Conservation (phyloP, 2,888 invertebrate genomes). For the Criorhina ranunculi region DNA sequence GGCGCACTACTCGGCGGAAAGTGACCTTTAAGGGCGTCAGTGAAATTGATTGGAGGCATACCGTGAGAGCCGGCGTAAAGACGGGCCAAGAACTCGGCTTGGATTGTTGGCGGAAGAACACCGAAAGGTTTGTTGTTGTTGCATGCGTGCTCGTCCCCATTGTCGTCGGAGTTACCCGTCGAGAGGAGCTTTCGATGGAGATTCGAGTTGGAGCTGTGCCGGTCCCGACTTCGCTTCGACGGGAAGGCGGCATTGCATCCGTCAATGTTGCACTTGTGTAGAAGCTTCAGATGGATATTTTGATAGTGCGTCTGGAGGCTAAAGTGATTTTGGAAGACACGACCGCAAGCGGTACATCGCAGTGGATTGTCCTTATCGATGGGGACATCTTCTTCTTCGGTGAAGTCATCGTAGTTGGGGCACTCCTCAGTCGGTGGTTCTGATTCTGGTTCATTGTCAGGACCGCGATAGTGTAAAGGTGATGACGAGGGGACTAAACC, state of each 20-base stretch:
- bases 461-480: conserved; percentile 86
- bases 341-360: conserved; percentile 95
- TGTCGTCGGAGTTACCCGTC: conserved; percentile 84
- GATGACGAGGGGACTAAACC: conserved; percentile 84
- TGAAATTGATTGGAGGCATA: conserved; percentile 86
- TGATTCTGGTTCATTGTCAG: conserved; percentile 85
- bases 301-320: conserved; percentile 97
- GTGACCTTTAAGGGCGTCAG: conserved; percentile 87
- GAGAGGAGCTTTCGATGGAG: conserved; percentile 95
- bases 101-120: conserved; percentile 87
- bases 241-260: conserved; percentile 98
- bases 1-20: conserved; percentile 77
- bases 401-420: conserved; percentile 58
- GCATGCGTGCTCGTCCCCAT: conserved; percentile 79
- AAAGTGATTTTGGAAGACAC: conserved; percentile 96
- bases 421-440: conserved; percentile 32
- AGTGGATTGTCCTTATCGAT: conserved; percentile 96
- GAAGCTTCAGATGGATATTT: conserved; percentile 96
- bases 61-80: conserved; percentile 90
- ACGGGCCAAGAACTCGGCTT: conserved; percentile 91
- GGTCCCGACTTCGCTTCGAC: conserved; percentile 95
- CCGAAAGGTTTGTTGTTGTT: conserved; percentile 78
- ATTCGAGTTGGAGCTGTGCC: conserved; percentile 96
- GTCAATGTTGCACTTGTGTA: conserved; percentile 97
- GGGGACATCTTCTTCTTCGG: conserved; percentile 90